Conservation (phyloP, 1,140 invertebrate genomes). For the Ceratosolen fusciceps region DNA sequence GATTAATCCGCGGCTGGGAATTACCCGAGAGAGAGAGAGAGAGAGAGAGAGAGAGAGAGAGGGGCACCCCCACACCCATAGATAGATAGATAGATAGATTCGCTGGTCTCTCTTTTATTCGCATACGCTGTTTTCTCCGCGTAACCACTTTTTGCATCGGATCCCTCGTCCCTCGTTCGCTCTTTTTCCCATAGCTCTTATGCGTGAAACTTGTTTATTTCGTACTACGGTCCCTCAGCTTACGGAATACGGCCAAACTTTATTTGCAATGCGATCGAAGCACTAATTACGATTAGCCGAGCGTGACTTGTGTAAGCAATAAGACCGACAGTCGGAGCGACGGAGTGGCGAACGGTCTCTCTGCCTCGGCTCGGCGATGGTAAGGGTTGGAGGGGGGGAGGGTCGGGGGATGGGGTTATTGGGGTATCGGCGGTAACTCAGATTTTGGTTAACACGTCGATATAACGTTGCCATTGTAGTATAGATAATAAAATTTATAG, state of each 20-base stretch:
- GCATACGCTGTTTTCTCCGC: not conserved
- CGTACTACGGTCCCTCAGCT: not conserved
- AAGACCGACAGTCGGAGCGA: not conserved
- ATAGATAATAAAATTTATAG: too few species aligned
- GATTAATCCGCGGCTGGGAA: constrained; percentile 3
- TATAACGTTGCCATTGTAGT: constrained; percentile 34
- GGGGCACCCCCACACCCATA: too few species aligned
- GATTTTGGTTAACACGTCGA: not conserved
- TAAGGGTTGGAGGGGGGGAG: not conserved
- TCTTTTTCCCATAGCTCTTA: not conserved
- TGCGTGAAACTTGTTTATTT: constrained; percentile 36
- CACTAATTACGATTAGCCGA: constrained; percentile 46
- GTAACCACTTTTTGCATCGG: not conserved
- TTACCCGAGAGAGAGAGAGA: too few species aligned
- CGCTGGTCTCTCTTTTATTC: not conserved
- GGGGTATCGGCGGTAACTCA: not conserved
- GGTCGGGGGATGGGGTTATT: too few species aligned
- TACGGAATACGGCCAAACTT: constrained; percentile 31
- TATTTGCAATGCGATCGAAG: constrained; percentile 44
- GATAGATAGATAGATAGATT: not conserved
- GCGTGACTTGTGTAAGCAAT: constrained; percentile 45
- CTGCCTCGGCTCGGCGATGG: not conserved
- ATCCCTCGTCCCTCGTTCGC: not conserved
- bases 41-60: too few species aligned
- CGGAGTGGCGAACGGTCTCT: not conserved